Conservation (phyloP, 2,888 invertebrate species). For the Scrobipalpa costella region DNA sequence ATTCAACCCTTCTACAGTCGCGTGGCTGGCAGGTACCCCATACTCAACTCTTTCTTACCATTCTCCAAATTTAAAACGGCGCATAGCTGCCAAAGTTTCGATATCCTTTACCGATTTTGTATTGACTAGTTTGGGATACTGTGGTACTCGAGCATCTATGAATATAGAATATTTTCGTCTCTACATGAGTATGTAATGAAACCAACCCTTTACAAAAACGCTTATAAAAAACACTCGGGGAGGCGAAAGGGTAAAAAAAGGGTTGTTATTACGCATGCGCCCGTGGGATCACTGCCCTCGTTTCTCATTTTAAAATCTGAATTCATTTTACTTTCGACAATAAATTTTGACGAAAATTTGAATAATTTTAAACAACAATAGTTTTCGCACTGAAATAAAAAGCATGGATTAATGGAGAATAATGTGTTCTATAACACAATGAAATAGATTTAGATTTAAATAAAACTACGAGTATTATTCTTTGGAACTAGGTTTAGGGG, state of each 20-base stretch:
- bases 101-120: background rate
- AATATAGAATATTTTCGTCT: background rate
- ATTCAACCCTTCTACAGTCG: conserved; percentile 73
- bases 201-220: conserved; percentile 77
- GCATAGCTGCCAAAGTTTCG: conserved; percentile 36
- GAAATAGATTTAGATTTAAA: background rate
- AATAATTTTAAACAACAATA: conserved; percentile 11
- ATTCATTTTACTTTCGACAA: conserved; percentile 43
- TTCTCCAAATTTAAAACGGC: background rate
- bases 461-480: background rate
- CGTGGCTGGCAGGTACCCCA: conserved; percentile 79
- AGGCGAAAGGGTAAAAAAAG: conserved; percentile 78
- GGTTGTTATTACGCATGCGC: conserved; percentile 79
- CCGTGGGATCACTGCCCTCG: conserved; percentile 73
- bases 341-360: conserved; percentile 22
- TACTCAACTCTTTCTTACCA: background rate
- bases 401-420: conserved; percentile 3
- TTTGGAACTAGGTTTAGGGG: background rate
- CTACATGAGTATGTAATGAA: background rate
- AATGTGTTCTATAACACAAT: background rate
- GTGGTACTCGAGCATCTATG: background rate
- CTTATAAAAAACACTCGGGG: conserved; percentile 76
- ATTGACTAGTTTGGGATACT: background rate
- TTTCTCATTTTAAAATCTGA: conserved; percentile 68
- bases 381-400: background rate